A percentile compares a stretch with the other conserved stretches of the same genome.
Evolutionary conservation across 2,113 vertebrate species (phyloP).

Genomic region (Orcinus orca): DNA sequence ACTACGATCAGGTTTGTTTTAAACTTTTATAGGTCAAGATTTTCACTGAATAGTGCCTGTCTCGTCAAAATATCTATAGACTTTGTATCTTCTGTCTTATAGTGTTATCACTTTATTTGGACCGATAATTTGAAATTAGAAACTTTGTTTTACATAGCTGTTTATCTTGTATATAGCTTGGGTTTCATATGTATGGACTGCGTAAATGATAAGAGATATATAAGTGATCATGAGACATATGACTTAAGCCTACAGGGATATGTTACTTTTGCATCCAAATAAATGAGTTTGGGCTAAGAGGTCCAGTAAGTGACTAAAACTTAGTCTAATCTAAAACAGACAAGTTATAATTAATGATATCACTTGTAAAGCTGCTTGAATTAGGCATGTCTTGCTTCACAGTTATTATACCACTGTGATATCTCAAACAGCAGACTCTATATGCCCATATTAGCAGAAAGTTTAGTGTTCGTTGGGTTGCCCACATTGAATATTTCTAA

Average conservation of each 20-base stretch:
- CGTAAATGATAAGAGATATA: neutral
- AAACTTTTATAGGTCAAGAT: constrained; percentile 24
- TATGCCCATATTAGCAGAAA: neutral
- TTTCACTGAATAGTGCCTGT: neutral
- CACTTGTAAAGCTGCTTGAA: constrained; percentile 19
- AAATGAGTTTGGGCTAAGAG: neutral
- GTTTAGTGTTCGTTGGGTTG: neutral
- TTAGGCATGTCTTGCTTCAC: neutral
- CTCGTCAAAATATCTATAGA: neutral
- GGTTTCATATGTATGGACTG: neutral
- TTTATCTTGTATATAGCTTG: neutral
- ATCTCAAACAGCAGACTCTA: neutral
- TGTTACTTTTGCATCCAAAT: neutral
- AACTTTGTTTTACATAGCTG: neutral
- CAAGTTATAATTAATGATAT: constrained; percentile 16
- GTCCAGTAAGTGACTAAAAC: neutral
- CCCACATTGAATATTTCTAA: neutral
- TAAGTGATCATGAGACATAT: neutral
- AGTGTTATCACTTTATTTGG: neutral
- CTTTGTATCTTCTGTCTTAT: neutral
- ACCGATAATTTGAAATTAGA: constrained; percentile 24
- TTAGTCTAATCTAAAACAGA: constrained; percentile 33
- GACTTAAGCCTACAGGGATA: neutral
- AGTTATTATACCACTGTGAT: neutral
- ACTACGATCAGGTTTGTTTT: constrained; percentile 39